These are phyloP conservation scores for Taenioides sp. DNA, from an alignment of 2,797 vertebrate genomes.

Conservation along the genomic window DNA sequence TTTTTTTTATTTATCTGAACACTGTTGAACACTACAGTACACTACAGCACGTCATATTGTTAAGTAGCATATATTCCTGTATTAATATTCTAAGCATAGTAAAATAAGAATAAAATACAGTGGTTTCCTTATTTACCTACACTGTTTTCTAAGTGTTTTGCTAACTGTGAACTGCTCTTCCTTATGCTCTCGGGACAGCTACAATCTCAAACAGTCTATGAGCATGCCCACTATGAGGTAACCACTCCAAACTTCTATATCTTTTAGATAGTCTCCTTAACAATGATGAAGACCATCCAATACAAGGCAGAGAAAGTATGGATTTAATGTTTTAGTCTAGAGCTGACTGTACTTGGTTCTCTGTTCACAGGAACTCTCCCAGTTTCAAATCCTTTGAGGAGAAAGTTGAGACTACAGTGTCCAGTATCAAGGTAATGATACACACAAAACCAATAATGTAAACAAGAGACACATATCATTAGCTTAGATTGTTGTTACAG, in stretches of 20 bases:
- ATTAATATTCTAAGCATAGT: neutral
- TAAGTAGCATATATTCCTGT: neutral
- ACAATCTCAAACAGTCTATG: conserved; percentile 94
- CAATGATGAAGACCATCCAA: neutral
- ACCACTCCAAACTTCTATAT: conserved; percentile 40
- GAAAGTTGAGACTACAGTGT: conserved; percentile 94
- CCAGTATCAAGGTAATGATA: conserved; percentile 87
- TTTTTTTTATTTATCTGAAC: too few species aligned
- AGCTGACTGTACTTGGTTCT: conserved; percentile 11
- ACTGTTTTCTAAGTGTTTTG: conserved; percentile 21
- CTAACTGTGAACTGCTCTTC: conserved; percentile 74
- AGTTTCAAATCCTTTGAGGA: conserved; percentile 98
- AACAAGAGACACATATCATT: neutral
- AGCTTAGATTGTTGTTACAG: neutral
- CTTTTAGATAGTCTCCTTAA: neutral
- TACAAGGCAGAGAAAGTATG: neutral
- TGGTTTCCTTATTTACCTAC: neutral
- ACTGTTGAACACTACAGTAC: neutral
- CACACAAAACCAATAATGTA: neutral
- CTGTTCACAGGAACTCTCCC: conserved; percentile 88
- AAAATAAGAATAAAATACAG: neutral
- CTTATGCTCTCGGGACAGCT: conserved; percentile 84
- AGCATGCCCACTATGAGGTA: conserved; percentile 99
- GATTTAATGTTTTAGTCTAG: neutral
- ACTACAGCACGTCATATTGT: neutral